Evolutionary conservation across 37 sponge, comb jelly and placozoan genomes (phyloP).

Genomic region (Hexactinellida sp.): DNA sequence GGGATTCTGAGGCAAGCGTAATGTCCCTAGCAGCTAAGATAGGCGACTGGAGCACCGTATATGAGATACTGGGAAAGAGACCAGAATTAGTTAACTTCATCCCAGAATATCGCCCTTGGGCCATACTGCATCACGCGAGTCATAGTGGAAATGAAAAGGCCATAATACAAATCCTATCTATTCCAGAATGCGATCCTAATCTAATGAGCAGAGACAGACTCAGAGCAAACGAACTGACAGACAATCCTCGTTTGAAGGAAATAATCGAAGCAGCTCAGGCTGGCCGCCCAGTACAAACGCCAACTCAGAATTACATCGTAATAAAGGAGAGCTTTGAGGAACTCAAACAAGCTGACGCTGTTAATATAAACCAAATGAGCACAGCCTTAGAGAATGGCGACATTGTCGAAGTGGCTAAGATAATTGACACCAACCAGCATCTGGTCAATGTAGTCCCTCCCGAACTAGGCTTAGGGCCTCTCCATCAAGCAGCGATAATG

Average conservation of each 20-base stretch:
- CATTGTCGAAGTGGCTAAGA: neutral
- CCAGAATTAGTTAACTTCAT: neutral
- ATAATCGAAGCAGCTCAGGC: neutral
- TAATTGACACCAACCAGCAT: neutral
- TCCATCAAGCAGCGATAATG: neutral
- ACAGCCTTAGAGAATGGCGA: neutral
- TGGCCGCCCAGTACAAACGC: too few species aligned
- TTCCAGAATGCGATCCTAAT: neutral
- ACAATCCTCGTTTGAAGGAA: neutral
- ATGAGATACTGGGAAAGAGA: neutral
- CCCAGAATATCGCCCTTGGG: neutral
- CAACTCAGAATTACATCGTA: neutral
- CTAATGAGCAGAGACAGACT: neutral
- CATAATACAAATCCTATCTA: neutral
- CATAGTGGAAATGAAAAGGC: neutral
- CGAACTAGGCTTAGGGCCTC: neutral
- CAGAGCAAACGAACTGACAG: neutral
- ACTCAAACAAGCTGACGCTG: neutral
- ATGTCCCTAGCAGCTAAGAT: neutral
- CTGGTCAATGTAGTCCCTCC: neutral
- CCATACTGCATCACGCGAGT: neutral
- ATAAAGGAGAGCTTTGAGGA: neutral
- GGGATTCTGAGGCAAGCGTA: neutral
- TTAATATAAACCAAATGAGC: neutral
- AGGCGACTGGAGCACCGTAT: neutral